Evolutionary conservation across 2,888 invertebrate species (phyloP), one percentile per base, ranked within the genome.

Genomic region (Epistrophe grossulariae): DNA sequence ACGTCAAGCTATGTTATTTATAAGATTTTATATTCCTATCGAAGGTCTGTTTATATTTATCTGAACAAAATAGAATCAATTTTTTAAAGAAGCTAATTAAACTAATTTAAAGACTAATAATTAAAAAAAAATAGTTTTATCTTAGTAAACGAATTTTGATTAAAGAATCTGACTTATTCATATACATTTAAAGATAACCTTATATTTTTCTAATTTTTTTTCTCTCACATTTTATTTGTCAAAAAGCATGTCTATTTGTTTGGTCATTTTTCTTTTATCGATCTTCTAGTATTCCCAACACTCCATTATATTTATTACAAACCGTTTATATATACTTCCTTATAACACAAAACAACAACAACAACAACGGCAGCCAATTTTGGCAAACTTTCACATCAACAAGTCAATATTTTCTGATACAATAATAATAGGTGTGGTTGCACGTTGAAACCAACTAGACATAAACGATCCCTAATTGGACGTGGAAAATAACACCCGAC

Each of bases 401-500:
- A 85, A 85, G 85, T 85, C 62, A 28, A 50, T 68, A 68, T 19
- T 31, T 17, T 17, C 8, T 40, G 40, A n/a, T 43, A 43, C 5
- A n/a, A 62, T 19, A 60, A 40, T 59, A 60, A 19, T 70, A 71
- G 81, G 78, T 81, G 78, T 57, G 84, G 50, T 40, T 24, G 55
- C 48, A 8, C 43, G 60, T 11, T 43, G 50, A 70, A 70, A 85
- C 62, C 70, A 70, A 43, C 81, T 78, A 71, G 55, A 48, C 48
- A 71, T 70, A 62, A 76, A 66, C 72, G 80, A 31, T 79, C 64
- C 76, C 52, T 84, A 84, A 80, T 84, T 84, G 74, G 64, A 76
- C 57, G 38, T 79, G 35, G 48, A 76, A 76, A 64, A 64, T 59
- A 59, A 64, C 40, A 8, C n/a, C 70, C 57, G 76, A 84, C 71